Conservation (phyloP, 1,140 invertebrate genomes). For the Trichonephila clavata region DNA sequence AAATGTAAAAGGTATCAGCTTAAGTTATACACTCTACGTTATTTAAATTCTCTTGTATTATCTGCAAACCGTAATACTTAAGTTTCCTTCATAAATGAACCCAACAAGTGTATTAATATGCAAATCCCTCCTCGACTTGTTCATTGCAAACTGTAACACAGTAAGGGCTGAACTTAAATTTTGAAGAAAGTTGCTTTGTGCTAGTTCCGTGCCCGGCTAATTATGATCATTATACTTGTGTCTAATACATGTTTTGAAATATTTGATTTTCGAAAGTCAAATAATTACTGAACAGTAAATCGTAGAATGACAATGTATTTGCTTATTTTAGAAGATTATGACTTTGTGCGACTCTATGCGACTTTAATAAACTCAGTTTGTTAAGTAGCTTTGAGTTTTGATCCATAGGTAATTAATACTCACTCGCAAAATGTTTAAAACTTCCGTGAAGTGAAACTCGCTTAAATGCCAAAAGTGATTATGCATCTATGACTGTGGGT, state of each 20-base stretch:
- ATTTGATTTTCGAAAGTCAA: background rate
- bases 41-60: too few species aligned
- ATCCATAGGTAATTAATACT: background rate
- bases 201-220: background rate
- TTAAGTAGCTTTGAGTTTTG: background rate
- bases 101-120: background rate
- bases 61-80: too few species aligned
- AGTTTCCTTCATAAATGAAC: background rate
- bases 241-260: background rate
- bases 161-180: background rate
- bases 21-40: too few species aligned
- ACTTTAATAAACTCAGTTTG: background rate
- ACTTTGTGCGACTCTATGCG: background rate
- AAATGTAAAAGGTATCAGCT: too few species aligned
- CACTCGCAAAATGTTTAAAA: too few species aligned
- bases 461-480: too few species aligned
- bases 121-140: background rate
- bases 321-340: conserved; percentile 18
- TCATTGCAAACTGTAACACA: background rate
- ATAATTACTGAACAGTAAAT: background rate
- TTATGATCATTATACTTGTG: background rate
- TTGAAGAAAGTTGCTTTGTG: background rate
- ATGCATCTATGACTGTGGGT: too few species aligned
- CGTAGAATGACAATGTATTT: background rate
- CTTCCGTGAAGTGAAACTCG: too few species aligned